Evolutionary conservation across 2,797 vertebrate genomes (phyloP), one percentile per base, ranked within the genome.

Genomic region (Balearica regulorum): DNA sequence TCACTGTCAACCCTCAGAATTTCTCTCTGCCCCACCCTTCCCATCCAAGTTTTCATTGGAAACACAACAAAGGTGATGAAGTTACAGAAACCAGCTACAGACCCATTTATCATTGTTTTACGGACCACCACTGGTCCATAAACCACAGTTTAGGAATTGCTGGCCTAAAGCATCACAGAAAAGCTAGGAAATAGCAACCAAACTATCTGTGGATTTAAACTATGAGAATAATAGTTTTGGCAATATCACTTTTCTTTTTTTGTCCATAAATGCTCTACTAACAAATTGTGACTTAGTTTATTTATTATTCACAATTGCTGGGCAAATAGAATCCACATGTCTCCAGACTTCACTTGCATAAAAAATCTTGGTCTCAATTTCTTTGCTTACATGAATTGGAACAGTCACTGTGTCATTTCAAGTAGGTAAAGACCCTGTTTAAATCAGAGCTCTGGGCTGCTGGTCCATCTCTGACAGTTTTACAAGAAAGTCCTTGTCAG

Each of bases 11-110:
- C 25, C 58, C 41, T 58, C 48, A 79, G 81, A 73, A 87, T 35
- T 83, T 93, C 55, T 71, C 57, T 87, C 66, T 73, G 51, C 25
- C 15, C 53, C 78, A 85, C 78, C 51, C 86, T 87, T 84, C 64
- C 71, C 78, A 77, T 85, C 37, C 81, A 77, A 87, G 44, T 87
- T 93, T 93, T 91, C 60, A 73, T 0, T 96, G 94, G 93, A 96
- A 96, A 83, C 68, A 96, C 83, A 93, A 93, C 87, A 96, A 91
- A 96, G 89, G 71, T 94, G 89, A 82, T 82, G 51, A 19, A 80
- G 81, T 71, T 83, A 80, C 53, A 84, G 60, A 92, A 94, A 93
- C 60, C 71, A 91, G 60, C 71, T 80, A 89, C 68, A 94, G 71
- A 89, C 48, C 26, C 60, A 93, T 96, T 93, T 83, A 80, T 94